These are phyloP conservation scores for Pomacea maculata DNA, from an alignment of 1,140 invertebrate genomes.

Conservation along the genomic window DNA sequence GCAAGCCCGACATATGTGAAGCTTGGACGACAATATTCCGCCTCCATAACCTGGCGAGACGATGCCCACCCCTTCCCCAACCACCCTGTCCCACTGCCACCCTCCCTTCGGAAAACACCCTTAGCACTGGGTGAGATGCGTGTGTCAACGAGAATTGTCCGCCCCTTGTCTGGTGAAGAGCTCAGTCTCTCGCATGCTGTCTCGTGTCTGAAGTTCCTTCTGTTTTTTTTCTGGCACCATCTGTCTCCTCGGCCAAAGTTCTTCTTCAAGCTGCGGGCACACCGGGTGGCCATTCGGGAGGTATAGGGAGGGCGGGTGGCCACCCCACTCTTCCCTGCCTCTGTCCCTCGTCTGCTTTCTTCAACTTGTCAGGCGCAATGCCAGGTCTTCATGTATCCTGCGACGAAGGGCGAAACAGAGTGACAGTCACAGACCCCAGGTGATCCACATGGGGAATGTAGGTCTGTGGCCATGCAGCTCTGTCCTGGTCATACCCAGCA, in stretches of 20 bases:
- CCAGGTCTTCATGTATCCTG: background rate
- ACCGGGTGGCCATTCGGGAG: conserved; percentile 1
- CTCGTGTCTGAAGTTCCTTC: conserved; percentile 3
- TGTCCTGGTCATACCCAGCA: too few species aligned
- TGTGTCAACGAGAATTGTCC: conserved; percentile 7
- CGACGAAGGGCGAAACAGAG: background rate
- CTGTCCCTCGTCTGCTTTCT: background rate
- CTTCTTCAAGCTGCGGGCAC: background rate
- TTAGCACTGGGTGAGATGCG: background rate
- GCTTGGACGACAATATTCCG: background rate
- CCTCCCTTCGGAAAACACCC: background rate
- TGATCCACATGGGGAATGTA: too few species aligned
- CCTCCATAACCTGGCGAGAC: background rate
- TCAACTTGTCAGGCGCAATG: background rate
- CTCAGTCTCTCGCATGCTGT: background rate
- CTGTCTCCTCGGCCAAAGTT: background rate
- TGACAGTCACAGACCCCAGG: too few species aligned
- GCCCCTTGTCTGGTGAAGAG: conserved; percentile 5
- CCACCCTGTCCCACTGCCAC: background rate
- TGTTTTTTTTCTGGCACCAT: conserved; percentile 8
- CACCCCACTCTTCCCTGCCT: background rate
- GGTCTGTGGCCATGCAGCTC: too few species aligned
- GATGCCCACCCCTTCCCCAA: background rate
- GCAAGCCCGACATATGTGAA: too few species aligned
- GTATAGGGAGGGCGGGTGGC: background rate